Percentiles rank a stretch among this genome's conserved stretches.
phyloP scores from a whole-genome alignment of 1,140 invertebrate genomes.

The Tribolium madens region DNA sequence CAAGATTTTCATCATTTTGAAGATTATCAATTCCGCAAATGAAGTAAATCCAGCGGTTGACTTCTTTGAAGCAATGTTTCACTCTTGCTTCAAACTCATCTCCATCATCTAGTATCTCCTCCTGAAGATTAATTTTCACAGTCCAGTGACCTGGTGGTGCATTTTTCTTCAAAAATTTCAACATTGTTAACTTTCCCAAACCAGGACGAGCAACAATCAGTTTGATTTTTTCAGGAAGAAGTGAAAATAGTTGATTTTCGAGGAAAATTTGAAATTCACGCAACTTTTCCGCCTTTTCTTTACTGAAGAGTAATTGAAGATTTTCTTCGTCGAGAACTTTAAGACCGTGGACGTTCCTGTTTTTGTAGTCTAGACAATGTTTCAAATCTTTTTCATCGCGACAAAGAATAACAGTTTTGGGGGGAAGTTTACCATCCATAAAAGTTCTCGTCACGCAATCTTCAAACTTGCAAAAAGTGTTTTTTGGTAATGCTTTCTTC shows the following conservation, averaged over 20 bases:
- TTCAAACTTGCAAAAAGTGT: background rate
- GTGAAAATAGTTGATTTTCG: background rate
- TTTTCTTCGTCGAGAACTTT: background rate
- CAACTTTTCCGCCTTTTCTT: background rate
- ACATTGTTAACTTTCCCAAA: background rate
- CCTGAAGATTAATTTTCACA: background rate
- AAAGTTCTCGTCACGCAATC: background rate
- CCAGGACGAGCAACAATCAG: background rate
- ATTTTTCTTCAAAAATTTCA: background rate
- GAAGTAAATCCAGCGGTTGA: background rate
- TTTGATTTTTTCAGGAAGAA: background rate
- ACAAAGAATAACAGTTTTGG: background rate
- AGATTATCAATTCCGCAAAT: constrained; percentile 8
- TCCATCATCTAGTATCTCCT: background rate
- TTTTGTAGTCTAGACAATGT: background rate
- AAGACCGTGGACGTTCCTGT: constrained; percentile 9
- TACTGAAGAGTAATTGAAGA: background rate
- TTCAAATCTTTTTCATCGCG: background rate
- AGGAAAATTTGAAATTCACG: background rate
- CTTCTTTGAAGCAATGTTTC: background rate
- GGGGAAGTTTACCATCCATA: background rate
- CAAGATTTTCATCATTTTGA: background rate
- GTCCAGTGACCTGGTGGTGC: background rate
- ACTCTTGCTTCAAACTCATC: background rate
- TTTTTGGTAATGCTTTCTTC: background rate